Evolutionary conservation across 2,888 invertebrate species (phyloP), one percentile per base, ranked within the genome.

Genomic region (Scaeva pyrastri): DNA sequence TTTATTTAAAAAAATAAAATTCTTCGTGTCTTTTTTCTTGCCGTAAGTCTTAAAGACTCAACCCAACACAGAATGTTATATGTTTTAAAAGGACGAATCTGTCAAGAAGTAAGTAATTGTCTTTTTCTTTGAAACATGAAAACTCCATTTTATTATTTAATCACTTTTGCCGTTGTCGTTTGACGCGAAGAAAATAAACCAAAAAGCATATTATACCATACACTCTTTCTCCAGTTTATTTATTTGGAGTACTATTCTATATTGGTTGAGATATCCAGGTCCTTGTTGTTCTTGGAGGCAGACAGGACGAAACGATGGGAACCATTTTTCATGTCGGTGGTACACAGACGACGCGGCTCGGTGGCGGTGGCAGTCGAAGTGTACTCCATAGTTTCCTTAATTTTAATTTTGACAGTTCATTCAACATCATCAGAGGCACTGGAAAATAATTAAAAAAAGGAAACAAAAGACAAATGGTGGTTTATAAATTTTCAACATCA

Each of bases 131-230:
- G 36, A 10, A 82, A 68, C 60, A 58, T 48, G 78, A 39, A 73
- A 84, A 78, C 71, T 74, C 74, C 70, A 70, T 74, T 84, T 84
- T 56, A 79, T 78, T 78, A 79, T 71, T 79, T 79, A 84, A 84
- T 84, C 78, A 79, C 74, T 79, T 78, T 83, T 50, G 41, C 43
- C 56, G 52, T 16, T 36, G 70, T 31, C 73, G 52, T 66, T 77
- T 76, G 58, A 60, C 55, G 70, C 55, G 21, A 14, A 45, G 60
- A 41, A 60, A 41, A 60, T 60, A 41, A 60, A 41, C 12, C 21
- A 60, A 36, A 12, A 19, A 58, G 36, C 16, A 16, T 43, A 39
- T 5, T n/a, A n/a, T n/a, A 31, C 31, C 31, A 14, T 2, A 14
- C 12, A 58, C 36, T 39, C 58, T 39, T 41, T 21, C 14, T 60